These are phyloP conservation scores for Plebejus melissa DNA, from an alignment of 2,888 invertebrate genomes.

Conservation along the genomic window DNA sequence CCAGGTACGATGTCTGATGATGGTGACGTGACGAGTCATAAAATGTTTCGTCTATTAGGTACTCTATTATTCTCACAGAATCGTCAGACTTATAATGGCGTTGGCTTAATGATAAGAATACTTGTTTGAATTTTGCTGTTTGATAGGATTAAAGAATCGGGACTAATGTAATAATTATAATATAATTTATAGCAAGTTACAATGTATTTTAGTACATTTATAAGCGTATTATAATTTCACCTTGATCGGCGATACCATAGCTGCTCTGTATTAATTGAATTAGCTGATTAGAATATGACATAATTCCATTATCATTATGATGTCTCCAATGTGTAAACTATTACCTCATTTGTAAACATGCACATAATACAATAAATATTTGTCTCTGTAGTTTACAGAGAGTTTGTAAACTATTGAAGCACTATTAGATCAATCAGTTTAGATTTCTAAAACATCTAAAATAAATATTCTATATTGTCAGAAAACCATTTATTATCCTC, in stretches of 20 bases:
- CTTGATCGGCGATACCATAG: neutral
- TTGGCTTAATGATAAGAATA: too few species aligned
- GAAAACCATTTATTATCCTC: neutral
- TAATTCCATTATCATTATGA: neutral
- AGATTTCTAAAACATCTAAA: neutral
- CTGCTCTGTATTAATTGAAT: neutral
- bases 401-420: neutral
- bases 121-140: too few species aligned
- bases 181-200: too few species aligned
- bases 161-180: too few species aligned
- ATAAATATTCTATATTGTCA: neutral
- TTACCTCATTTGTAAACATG: neutral
- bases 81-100: too few species aligned
- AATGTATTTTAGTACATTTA: neutral
- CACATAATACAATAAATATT: neutral
- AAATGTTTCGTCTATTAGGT: too few species aligned
- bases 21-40: too few species aligned
- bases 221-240: conserved; percentile 7
- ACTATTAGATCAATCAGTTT: neutral
- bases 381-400: neutral
- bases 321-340: neutral
- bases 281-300: neutral
- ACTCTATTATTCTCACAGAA: too few species aligned
- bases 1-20: conserved; percentile 81
- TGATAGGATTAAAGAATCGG: too few species aligned